Evolutionary conservation across 2,888 invertebrate species (phyloP), one percentile per base, ranked within the genome.

Genomic region (Eristalis pertinax): DNA sequence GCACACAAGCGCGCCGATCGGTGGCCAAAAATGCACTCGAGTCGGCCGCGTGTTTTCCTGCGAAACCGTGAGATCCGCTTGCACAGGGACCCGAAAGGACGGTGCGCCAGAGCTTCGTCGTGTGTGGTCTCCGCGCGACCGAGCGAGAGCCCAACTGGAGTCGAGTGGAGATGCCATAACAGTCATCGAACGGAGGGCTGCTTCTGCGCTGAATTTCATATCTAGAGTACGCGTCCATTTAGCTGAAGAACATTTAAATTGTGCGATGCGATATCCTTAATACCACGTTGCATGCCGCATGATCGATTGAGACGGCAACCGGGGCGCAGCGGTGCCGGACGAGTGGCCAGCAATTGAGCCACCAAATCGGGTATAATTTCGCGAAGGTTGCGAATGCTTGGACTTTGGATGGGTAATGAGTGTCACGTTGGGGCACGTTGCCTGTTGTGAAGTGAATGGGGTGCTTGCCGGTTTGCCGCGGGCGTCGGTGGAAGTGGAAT

Each of bases 181-280:
- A 77, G 69, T 77, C 60, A 77, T 77, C 73, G 85, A 85, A 82
- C 70, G 73, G 68, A 65, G 41, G 50, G 60, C 67, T 78, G 84
- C 87, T 87, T 79, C 83, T 87, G 83, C 72, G 72, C 72, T 41
- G 70, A 60, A 60, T 13, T 60, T 60, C 60, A 60, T 87, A 87
- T 87, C 84, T 84, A 35, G 83, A 84, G 87, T 87, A 87, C 75
- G 84, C 79, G 84, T 69, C 84, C 87, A 79, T 87, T 87, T 87
- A 80, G 69, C 76, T 63, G 68, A 32, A 19, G 73, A 87, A 84
- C 87, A 87, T 87, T 87, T 84, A 87, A 84, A 87, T 87, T 84
- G 70, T 87, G 83, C 70, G 87, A 86, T 78, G 86, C 70, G 86
- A 83, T 86, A 87, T 87, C 87, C 80, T 84, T 80, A 68, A 64